These are phyloP conservation scores for Sitta europaea DNA, from an alignment of 2,113 vertebrate genomes.

Conservation along the genomic window DNA sequence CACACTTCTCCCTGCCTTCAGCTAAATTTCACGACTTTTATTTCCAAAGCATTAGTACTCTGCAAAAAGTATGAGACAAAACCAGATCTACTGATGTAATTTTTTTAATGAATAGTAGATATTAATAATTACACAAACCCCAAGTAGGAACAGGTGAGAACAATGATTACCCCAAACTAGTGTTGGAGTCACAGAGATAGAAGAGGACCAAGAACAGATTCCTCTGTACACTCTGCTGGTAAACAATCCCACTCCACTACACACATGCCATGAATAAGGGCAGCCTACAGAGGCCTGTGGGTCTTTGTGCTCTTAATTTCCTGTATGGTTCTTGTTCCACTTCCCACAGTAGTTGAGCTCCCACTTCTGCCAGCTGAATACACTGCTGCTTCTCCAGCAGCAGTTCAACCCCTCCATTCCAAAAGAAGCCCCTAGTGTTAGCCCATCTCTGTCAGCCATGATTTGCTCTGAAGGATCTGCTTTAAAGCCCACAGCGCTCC, in stretches of 20 bases:
- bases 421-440: neutral
- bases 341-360: neutral
- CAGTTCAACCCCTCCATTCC: neutral
- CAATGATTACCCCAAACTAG: neutral
- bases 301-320: neutral
- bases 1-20: neutral
- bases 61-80: neutral
- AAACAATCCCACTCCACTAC: neutral
- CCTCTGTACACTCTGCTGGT: neutral
- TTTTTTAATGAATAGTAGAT: neutral
- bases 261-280: neutral
- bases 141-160: neutral
- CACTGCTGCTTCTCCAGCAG: neutral
- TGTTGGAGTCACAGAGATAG: neutral
- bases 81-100: neutral
- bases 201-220: neutral
- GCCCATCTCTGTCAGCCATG: neutral
- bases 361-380: neutral
- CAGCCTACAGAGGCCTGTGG: neutral
- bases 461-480: neutral
- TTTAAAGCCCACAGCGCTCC: accelerated
- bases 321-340: neutral
- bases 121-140: neutral
- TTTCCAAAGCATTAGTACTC: neutral
- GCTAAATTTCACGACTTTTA: neutral